Evolutionary conservation across 1,140 invertebrate species (phyloP).

Genomic region (Anastrepha ludens): DNA sequence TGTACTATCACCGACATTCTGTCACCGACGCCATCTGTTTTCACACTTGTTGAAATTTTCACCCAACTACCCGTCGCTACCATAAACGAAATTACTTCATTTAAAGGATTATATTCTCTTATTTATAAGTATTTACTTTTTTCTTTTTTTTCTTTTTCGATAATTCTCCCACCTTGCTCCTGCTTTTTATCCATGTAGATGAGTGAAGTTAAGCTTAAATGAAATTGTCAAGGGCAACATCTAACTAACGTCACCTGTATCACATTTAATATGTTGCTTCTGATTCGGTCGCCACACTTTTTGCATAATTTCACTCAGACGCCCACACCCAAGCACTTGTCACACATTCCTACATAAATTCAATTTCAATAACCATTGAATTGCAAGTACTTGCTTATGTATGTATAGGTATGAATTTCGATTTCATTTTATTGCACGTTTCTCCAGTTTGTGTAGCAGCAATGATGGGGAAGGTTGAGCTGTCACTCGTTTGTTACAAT

Average conservation of each 20-base stretch:
- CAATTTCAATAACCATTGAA: constrained; percentile 47
- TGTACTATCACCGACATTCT: background rate
- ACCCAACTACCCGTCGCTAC: no score
- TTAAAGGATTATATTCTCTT: constrained; percentile 32
- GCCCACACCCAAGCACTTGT: background rate
- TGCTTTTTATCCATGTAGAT: constrained; percentile 7
- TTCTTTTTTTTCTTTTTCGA: constrained; percentile 6
- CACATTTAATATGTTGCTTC: constrained; percentile 12
- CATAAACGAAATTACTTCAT: constrained; percentile 34
- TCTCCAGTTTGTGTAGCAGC: background rate
- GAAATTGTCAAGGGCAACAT: background rate
- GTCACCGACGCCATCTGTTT: background rate
- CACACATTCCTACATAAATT: constrained; percentile 8
- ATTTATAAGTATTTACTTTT: background rate
- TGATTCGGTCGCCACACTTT: background rate
- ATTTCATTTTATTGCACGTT: constrained; percentile 29
- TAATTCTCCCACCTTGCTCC: background rate
- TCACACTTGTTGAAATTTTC: background rate
- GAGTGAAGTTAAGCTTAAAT: constrained; percentile 44
- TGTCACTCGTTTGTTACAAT: background rate
- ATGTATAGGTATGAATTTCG: background rate
- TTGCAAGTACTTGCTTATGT: background rate
- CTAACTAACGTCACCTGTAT: background rate
- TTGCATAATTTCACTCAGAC: constrained; percentile 17
- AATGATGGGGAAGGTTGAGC: background rate